phyloP scores from a whole-genome alignment of 2,888 invertebrate species.

The Drosophila colorata region DNA sequence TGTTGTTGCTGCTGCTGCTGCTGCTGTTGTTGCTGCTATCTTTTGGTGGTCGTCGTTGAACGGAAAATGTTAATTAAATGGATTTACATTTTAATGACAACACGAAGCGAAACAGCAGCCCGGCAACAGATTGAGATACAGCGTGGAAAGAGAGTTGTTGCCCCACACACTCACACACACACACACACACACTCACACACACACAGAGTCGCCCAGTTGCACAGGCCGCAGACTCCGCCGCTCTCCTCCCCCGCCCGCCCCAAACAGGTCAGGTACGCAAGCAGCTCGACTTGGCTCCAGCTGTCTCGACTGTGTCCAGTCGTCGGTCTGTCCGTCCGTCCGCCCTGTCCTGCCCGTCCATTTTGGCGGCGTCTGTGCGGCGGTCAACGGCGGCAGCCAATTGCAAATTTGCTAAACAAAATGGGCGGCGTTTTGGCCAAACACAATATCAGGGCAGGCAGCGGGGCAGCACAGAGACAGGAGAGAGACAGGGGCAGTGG shows the following conservation, averaged over 20 bases:
- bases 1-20: too few species aligned
- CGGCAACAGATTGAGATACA: slow-evolving; percentile 72
- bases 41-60: slow-evolving; percentile 69
- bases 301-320: slow-evolving; percentile 22
- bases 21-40: slow-evolving; percentile 62
- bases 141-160: slow-evolving; percentile 33
- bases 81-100: slow-evolving; percentile 82
- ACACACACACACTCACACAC: slow-evolving; percentile 5
- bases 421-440: slow-evolving; percentile 73
- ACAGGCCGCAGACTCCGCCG: too few species aligned
- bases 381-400: slow-evolving; percentile 66
- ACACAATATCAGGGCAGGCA: background rate
- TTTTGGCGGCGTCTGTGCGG: slow-evolving; percentile 45
- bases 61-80: slow-evolving; percentile 78
- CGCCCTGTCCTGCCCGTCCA: slow-evolving; percentile 15
- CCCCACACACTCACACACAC: slow-evolving; percentile 19
- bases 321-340: slow-evolving; percentile 17
- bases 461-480: too few species aligned
- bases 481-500: background rate
- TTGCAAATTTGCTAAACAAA: slow-evolving; percentile 80
- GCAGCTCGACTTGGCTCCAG: slow-evolving; percentile 22
- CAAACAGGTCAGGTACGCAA: too few species aligned
- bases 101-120: slow-evolving; percentile 63
- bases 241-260: too few species aligned
- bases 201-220: background rate